phyloP scores from a whole-genome alignment of 1,140 invertebrate species.

The Carposina sasakii region DNA sequence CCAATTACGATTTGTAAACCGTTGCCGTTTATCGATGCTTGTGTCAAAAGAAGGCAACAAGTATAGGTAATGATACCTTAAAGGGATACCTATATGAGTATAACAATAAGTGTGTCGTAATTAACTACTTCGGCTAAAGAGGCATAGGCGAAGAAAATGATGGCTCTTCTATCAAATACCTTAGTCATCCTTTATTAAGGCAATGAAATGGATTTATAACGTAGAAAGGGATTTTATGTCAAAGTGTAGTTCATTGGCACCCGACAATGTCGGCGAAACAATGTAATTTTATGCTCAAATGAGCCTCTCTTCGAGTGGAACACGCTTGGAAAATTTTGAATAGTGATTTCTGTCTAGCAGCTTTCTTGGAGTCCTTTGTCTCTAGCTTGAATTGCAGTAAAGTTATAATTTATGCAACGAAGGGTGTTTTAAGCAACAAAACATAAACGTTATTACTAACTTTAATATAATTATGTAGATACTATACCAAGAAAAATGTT shows the following conservation, averaged over 20 bases:
- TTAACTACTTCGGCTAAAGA: conserved; percentile 51
- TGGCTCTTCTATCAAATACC: conserved; percentile 60
- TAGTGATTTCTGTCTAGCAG: conserved; percentile 55
- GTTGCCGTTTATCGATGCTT: too few species aligned
- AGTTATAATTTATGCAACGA: conserved; percentile 69
- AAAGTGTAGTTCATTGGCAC: conserved; percentile 71
- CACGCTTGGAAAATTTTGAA: conserved; percentile 66
- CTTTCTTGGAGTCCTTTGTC: conserved; percentile 53
- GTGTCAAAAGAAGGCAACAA: too few species aligned
- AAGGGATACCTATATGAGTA: too few species aligned
- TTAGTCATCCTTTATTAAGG: conserved; percentile 68
- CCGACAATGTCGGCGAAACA: conserved; percentile 64
- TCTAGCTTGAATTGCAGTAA: conserved; percentile 54
- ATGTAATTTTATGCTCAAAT: conserved; percentile 72
- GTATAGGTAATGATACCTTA: too few species aligned
- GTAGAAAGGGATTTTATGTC: conserved; percentile 68
- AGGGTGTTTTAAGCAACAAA: conserved; percentile 27
- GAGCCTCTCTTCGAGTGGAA: conserved; percentile 64
- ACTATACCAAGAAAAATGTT: too few species aligned
- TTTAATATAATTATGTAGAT: too few species aligned
- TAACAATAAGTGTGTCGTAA: too few species aligned
- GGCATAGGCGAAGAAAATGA: conserved; percentile 56
- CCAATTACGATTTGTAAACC: too few species aligned
- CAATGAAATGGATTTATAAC: conserved; percentile 70
- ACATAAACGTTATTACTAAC: too few species aligned